Percentiles rank a stretch among this genome's conserved stretches.
phyloP scores from a whole-genome alignment of 1,140 invertebrate genomes.

The Eufriesea mexicana region DNA sequence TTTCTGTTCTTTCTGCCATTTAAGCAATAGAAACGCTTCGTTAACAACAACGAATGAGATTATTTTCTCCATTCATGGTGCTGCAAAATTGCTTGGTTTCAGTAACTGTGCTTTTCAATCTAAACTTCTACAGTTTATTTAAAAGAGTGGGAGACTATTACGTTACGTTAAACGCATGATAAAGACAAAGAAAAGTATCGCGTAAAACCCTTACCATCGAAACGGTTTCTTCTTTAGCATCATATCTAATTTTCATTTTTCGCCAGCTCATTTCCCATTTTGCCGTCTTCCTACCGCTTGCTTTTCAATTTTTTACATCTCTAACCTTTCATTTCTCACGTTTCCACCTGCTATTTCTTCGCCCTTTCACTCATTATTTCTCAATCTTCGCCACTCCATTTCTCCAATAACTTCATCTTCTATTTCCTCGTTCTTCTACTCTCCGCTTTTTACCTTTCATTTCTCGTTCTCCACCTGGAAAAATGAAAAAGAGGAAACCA shows the following conservation, averaged over 20 bases:
- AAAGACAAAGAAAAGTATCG: background rate
- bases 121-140: background rate
- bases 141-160: background rate
- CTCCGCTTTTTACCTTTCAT: background rate
- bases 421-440: background rate
- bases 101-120: background rate
- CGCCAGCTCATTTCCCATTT: background rate
- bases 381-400: background rate
- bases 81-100: background rate
- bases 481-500: background rate
- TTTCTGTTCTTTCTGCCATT: background rate
- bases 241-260: slow-evolving; percentile 18
- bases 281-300: background rate
- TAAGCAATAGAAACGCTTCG: background rate
- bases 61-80: background rate
- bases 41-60: slow-evolving; percentile 3
- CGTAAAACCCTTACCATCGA: background rate
- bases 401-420: slow-evolving; percentile 1
- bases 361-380: background rate
- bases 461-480: too few relatives aligned
- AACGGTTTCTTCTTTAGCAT: background rate
- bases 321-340: background rate
- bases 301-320: slow-evolving; percentile 4
- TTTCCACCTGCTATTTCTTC: background rate
- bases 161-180: background rate